Conservation (phyloP, 2,888 invertebrate species). For the Lomographa bimaculata region DNA sequence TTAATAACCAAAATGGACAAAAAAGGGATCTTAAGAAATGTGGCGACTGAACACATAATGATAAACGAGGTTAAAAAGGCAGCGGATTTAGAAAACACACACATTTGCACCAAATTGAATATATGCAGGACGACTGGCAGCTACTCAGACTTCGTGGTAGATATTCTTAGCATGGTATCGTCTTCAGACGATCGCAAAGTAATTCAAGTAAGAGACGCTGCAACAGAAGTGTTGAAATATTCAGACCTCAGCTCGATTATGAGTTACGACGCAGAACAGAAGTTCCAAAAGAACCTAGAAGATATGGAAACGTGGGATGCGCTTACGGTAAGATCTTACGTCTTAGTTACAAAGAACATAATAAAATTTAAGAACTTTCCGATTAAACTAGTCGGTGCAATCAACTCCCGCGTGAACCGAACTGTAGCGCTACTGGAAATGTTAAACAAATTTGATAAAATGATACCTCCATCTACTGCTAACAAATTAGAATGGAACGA, state of each 20-base stretch:
- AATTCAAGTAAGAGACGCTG: conserved; percentile 37
- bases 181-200: conserved; percentile 38
- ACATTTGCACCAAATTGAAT: conserved; percentile 46
- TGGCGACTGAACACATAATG: conserved; percentile 24
- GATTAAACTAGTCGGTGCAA: conserved; percentile 6
- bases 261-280: conserved; percentile 23
- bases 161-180: conserved; percentile 37
- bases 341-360: conserved; percentile 37
- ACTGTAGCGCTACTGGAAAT: conserved; percentile 47
- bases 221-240: conserved; percentile 45
- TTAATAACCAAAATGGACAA: conserved; percentile 38
- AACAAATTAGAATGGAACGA: conserved; percentile 38
- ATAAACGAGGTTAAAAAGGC: conserved; percentile 42
- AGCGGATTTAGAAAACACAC: conserved; percentile 35
- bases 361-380: conserved; percentile 43
- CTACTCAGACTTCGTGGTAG: conserved; percentile 39
- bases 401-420: conserved; percentile 29
- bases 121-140: conserved; percentile 43
- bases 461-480: conserved; percentile 32
- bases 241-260: conserved; percentile 31
- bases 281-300: conserved; percentile 22
- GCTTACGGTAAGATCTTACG: conserved; percentile 16
- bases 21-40: conserved; percentile 24
- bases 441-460: conserved; percentile 38
- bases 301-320: conserved; percentile 25